These are phyloP conservation scores for Brachyptera putata DNA, from an alignment of 2,888 invertebrate species.

Conservation along the genomic window DNA sequence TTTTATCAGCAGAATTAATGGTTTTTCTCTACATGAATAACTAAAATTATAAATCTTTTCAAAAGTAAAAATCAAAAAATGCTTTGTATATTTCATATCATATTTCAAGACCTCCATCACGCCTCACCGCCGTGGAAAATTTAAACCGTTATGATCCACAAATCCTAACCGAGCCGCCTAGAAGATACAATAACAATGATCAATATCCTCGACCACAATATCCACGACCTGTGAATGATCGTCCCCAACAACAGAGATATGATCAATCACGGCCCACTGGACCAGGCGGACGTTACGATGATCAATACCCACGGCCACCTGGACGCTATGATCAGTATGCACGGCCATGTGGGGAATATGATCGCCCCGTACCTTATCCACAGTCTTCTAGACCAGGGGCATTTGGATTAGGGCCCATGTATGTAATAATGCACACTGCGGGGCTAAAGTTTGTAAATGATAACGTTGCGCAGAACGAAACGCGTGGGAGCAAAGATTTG, in stretches of 20 bases:
- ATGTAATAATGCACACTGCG: no score
- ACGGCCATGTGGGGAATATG: neutral
- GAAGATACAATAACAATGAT: neutral
- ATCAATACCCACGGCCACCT: neutral
- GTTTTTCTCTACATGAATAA: no score
- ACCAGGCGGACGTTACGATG: no score
- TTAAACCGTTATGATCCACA: neutral
- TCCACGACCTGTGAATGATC: no score
- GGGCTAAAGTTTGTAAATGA: no score
- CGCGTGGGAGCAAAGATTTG: no score
- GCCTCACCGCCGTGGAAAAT: neutral
- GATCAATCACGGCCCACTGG: no score
- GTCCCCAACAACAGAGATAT: no score
- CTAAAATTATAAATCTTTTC: no score
- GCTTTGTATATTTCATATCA: neutral
- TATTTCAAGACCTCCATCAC: neutral
- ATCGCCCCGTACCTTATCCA: neutral
- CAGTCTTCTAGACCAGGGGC: neutral
- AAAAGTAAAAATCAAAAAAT: no score
- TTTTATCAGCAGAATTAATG: no score
- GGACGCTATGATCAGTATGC: neutral
- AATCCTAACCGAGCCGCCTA: neutral
- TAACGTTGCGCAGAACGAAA: no score
- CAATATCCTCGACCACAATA: neutral
- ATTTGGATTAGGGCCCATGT: neutral